Evolutionary conservation across 2,797 vertebrate species (phyloP).

Genomic region (Onychomys leucogaster): DNA sequence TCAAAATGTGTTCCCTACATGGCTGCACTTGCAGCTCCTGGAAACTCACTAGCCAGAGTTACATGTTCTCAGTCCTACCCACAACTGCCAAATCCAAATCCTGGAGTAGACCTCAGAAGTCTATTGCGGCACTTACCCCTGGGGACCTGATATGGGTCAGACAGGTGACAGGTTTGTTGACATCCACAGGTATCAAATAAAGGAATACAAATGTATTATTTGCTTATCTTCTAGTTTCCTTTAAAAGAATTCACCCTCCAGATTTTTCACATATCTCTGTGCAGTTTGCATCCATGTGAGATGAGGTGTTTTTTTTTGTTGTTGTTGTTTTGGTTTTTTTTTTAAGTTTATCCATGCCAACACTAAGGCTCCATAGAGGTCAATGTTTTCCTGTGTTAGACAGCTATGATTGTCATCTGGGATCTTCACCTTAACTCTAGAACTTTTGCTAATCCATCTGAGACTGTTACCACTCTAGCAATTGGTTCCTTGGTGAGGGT

Average conservation of each 20-base stretch:
- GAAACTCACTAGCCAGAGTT: neutral
- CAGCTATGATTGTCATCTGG: neutral
- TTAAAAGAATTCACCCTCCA: neutral
- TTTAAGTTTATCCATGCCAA: neutral
- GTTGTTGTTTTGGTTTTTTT: too few relatives aligned
- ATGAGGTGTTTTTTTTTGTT: neutral
- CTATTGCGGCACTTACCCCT: fast-evolving
- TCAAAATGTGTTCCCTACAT: neutral
- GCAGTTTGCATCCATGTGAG: neutral
- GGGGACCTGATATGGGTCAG: neutral
- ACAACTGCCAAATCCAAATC: neutral
- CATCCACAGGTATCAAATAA: neutral
- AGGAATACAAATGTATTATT: neutral
- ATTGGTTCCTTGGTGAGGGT: neutral
- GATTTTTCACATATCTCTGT: neutral
- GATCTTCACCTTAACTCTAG: neutral
- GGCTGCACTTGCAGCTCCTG: too few relatives aligned
- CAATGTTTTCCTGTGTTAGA: neutral
- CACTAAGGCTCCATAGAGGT: too few relatives aligned
- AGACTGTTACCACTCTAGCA: neutral
- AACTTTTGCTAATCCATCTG: neutral
- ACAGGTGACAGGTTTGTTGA: neutral
- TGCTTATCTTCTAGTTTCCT: neutral
- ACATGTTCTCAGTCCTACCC: neutral
- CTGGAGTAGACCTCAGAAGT: neutral